These are phyloP conservation scores for Matsumurasca onukii DNA, from an alignment of 1,140 invertebrate species.

Conservation along the genomic window DNA sequence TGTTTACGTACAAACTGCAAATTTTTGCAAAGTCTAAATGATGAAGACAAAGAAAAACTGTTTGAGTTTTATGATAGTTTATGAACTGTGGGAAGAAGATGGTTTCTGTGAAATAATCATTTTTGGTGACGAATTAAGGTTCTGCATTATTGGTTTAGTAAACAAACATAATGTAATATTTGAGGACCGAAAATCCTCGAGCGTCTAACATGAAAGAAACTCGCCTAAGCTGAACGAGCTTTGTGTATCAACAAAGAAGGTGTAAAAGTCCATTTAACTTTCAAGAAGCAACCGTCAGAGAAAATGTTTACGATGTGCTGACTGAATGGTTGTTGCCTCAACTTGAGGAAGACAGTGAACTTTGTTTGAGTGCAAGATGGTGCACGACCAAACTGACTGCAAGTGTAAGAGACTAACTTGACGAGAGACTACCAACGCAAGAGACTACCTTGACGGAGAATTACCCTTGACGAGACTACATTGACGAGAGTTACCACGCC, in stretches of 20 bases:
- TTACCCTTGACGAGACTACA: too few relatives aligned
- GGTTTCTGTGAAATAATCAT: too few relatives aligned
- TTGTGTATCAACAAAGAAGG: not conserved
- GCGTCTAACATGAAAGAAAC: not conserved
- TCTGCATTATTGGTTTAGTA: not conserved
- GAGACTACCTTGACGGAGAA: too few relatives aligned
- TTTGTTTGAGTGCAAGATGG: too few relatives aligned
- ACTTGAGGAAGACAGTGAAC: not conserved
- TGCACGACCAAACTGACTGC: not conserved
- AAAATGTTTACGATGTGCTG: constrained; percentile 1
- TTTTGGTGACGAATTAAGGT: not conserved
- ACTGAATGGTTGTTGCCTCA: too few relatives aligned
- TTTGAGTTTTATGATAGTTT: not conserved
- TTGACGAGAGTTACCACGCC: too few relatives aligned
- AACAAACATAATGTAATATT: constrained; percentile 7
- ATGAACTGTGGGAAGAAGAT: constrained; percentile 1
- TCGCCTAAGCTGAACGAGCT: too few relatives aligned
- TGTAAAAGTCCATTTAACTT: too few relatives aligned
- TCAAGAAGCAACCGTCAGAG: not conserved
- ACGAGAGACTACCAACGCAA: too few relatives aligned
- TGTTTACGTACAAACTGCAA: not conserved
- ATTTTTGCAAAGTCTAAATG: not conserved
- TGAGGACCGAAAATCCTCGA: not conserved
- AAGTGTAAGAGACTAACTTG: constrained; percentile 6
- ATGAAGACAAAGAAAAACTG: not conserved